These are phyloP conservation scores for Centropus bengalensis DNA, from an alignment of 2,113 vertebrate species.

Conservation along the genomic window DNA sequence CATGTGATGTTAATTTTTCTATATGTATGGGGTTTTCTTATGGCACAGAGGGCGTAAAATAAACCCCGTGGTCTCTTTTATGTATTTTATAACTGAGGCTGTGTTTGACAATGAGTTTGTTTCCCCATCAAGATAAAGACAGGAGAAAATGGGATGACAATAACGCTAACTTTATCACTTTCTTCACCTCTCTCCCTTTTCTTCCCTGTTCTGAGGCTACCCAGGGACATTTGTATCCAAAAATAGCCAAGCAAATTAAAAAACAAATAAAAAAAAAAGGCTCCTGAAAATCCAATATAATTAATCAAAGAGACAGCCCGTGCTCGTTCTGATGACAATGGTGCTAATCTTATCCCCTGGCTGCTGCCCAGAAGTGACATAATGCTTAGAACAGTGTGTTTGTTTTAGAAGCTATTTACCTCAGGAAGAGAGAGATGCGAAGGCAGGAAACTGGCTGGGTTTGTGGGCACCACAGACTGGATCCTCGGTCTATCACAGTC, in stretches of 20 bases:
- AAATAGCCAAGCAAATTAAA: constrained; percentile 14
- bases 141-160: neutral
- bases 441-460: constrained; percentile 18
- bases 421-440: neutral
- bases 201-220: neutral
- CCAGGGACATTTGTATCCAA: constrained; percentile 38
- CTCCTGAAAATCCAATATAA: constrained; percentile 39
- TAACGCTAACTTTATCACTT: neutral
- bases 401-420: constrained; percentile 39
- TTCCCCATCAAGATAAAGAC: neutral
- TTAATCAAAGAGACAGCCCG: constrained; percentile 69
- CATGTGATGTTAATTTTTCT: neutral
- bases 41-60: neutral
- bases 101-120: neutral
- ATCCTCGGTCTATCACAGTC: neutral
- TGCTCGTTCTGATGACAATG: constrained; percentile 60
- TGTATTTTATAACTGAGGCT: neutral
- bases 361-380: constrained; percentile 57
- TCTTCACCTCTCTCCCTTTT: neutral
- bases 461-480: neutral
- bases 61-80: neutral
- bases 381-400: constrained; percentile 36
- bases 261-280: neutral
- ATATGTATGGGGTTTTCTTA: neutral
- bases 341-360: constrained; percentile 65